phyloP scores from a whole-genome alignment of 2,797 vertebrate species.

The Hirundo rustica region DNA sequence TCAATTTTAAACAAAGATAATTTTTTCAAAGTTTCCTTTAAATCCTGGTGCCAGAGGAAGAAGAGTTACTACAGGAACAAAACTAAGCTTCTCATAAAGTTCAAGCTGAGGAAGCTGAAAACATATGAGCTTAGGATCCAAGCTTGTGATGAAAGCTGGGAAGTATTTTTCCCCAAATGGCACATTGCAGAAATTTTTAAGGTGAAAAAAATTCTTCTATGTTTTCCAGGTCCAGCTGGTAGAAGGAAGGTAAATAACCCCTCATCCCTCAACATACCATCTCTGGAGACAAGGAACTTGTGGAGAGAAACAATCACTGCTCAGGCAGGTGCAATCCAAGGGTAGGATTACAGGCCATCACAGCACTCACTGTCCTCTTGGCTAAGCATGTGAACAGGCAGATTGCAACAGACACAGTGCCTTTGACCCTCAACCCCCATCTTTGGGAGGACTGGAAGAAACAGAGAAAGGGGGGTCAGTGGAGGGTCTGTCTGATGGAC shows the following conservation, averaged over 20 bases:
- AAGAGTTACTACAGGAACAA: not conserved
- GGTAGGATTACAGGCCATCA: not conserved
- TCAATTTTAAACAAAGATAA: not conserved
- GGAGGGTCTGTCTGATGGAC: not conserved
- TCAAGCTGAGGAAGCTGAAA: not conserved
- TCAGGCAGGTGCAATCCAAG: not conserved
- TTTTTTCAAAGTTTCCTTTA: not conserved
- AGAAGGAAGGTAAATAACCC: not conserved
- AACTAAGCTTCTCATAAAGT: not conserved
- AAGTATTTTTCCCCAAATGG: not conserved
- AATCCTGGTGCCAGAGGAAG: not conserved
- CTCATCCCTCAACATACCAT: not conserved
- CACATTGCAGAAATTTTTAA: not conserved
- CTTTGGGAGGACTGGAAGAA: not conserved
- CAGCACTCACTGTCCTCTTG: not conserved
- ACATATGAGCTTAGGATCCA: not conserved
- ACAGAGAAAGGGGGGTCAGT: not conserved
- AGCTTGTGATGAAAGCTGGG: not conserved
- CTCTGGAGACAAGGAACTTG: not conserved
- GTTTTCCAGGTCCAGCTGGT: not conserved
- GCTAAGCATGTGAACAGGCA: not conserved
- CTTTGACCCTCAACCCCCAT: not conserved
- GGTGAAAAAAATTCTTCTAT: not conserved
- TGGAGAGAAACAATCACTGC: not conserved
- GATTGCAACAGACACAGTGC: not conserved